Percentiles rank a stretch among this genome's conserved stretches.
Evolutionary conservation across 2,113 vertebrate genomes (phyloP).

Genomic region (Callaeas wilsoni): DNA sequence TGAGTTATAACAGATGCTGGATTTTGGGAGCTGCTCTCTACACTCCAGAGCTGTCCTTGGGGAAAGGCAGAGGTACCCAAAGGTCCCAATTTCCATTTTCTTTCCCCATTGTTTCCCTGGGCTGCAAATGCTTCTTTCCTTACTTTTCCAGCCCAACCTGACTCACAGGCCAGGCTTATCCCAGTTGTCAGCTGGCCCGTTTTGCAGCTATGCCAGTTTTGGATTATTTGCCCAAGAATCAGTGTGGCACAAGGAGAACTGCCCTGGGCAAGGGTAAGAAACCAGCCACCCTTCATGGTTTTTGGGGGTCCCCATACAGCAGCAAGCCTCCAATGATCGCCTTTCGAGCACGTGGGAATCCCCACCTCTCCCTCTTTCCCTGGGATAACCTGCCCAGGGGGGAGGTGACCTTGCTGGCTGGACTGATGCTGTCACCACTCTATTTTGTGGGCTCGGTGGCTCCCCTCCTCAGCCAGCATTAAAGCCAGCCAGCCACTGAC

Average conservation of each 20-base stretch:
- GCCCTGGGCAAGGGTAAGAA: background rate
- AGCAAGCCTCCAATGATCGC: background rate
- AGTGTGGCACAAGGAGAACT: background rate
- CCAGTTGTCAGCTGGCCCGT: rapidly evolving
- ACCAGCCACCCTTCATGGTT: background rate
- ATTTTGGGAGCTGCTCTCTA: background rate
- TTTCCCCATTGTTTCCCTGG: background rate
- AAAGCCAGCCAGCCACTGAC: background rate
- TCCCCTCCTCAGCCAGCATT: background rate
- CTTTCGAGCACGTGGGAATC: background rate
- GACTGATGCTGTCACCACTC: background rate
- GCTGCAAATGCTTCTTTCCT: background rate
- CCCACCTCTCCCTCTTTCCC: background rate
- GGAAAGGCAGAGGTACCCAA: background rate
- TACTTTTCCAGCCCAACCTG: background rate
- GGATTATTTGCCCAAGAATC: background rate
- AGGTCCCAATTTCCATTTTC: background rate
- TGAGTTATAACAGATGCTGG: background rate
- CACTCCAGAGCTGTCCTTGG: background rate
- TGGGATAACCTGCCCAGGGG: background rate
- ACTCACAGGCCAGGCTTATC: background rate
- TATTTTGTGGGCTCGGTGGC: background rate
- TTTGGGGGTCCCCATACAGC: rapidly evolving
- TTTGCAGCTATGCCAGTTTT: background rate
- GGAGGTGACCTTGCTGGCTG: background rate